A percentile compares a stretch with the other conserved stretches of the same genome.
Conservation (phyloP, 2,888 invertebrate genomes). For the Epirrhoe tristata region DNA sequence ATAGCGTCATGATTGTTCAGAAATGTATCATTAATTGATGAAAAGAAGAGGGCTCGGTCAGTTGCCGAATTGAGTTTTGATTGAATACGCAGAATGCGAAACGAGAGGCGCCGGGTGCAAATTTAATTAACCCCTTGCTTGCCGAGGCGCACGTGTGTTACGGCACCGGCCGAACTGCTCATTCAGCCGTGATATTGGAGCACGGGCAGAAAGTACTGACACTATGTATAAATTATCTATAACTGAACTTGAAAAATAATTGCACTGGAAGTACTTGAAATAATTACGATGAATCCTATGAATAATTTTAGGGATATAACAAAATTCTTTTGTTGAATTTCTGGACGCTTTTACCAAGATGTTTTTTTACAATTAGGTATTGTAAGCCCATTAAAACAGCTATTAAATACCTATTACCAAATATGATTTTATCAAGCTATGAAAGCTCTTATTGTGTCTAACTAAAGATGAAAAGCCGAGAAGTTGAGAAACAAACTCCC, state of each 20-base stretch:
- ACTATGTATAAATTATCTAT: conserved; percentile 19
- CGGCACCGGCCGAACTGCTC: conserved; percentile 47
- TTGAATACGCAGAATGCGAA: conserved; percentile 83
- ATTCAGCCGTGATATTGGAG: conserved; percentile 41
- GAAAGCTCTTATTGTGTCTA: conserved; percentile 32
- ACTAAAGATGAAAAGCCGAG: conserved; percentile 61
- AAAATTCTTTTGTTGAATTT: not conserved
- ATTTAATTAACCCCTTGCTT: conserved; percentile 84
- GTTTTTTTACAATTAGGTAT: not conserved
- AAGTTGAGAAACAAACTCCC: conserved; percentile 69
- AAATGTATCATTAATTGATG: conserved; percentile 64
- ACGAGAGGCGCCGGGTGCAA: conserved; percentile 81
- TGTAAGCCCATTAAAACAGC: not conserved
- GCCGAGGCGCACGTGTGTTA: conserved; percentile 66
- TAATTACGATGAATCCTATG: not conserved
- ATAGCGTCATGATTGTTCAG: conserved; percentile 43
- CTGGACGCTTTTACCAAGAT: not conserved
- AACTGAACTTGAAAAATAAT: not conserved
- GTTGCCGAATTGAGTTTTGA: conserved; percentile 84
- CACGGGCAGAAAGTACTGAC: conserved; percentile 22
- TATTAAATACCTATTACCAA: not conserved
- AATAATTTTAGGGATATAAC: not conserved
- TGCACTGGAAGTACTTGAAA: not conserved
- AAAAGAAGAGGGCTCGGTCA: conserved; percentile 66
- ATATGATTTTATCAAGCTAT: conserved; percentile 19